Percentiles rank a stretch among this genome's conserved stretches.
Evolutionary conservation across 2,888 invertebrate species (phyloP).

Genomic region (Lasioglossum figueresi): DNA sequence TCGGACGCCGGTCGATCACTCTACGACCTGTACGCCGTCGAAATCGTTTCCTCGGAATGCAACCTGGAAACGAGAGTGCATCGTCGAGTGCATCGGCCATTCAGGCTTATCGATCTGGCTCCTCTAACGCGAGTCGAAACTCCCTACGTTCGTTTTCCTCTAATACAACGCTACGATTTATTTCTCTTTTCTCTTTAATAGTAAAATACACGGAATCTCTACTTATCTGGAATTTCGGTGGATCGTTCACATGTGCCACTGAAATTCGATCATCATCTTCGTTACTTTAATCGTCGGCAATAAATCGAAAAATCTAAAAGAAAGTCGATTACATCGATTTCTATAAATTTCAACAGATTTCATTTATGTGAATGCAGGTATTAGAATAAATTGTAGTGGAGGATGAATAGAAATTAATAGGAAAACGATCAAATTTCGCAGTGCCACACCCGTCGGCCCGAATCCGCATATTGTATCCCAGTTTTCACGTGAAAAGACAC

Average conservation of each 20-base stretch:
- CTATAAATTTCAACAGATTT: background rate
- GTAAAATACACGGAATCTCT: conserved; percentile 45
- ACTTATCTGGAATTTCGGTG: background rate
- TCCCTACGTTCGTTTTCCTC: conserved; percentile 20
- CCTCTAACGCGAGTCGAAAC: conserved; percentile 8
- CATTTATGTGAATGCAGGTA: background rate
- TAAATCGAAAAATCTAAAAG: background rate
- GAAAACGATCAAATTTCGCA: conserved; percentile 40
- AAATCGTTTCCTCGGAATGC: conserved; percentile 53
- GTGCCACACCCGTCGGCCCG: conserved; percentile 10
- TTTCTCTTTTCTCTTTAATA: conserved; percentile 15
- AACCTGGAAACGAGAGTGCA: conserved; percentile 51
- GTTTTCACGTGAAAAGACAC: conserved; percentile 68
- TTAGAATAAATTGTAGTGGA: background rate
- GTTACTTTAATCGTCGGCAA: background rate
- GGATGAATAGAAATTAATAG: background rate
- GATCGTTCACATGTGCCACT: conserved; percentile 11
- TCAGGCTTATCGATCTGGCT: conserved; percentile 33
- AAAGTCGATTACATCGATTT: background rate
- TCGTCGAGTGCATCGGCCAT: conserved; percentile 33
- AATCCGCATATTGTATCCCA: conserved; percentile 46
- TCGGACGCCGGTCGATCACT: conserved; percentile 19
- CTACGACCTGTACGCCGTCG: conserved; percentile 18
- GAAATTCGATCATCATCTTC: conserved; percentile 25
- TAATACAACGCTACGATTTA: conserved; percentile 43